These are phyloP conservation scores for Agapornis roseicollis DNA, from an alignment of 2,113 vertebrate genomes.

Conservation along the genomic window DNA sequence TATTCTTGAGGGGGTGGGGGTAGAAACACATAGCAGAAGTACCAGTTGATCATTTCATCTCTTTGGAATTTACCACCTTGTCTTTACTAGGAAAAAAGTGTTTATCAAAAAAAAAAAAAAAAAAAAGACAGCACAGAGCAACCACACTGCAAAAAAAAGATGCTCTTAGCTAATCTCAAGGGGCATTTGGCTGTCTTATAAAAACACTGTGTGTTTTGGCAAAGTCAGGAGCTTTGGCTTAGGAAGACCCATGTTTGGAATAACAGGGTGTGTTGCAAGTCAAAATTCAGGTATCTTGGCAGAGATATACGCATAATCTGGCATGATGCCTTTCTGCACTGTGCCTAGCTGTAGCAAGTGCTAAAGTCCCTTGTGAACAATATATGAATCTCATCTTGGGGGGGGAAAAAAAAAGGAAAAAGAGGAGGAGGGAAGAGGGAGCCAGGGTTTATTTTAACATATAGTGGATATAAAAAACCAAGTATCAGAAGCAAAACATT, in stretches of 20 bases:
- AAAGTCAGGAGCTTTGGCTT: slow-evolving; percentile 31
- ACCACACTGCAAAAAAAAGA: background rate
- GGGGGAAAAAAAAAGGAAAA: background rate
- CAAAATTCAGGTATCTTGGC: slow-evolving; percentile 61
- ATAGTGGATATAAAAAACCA: slow-evolving; percentile 18
- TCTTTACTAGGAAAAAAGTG: background rate
- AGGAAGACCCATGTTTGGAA: slow-evolving; percentile 30
- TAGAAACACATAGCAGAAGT: background rate
- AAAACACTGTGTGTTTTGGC: slow-evolving; percentile 46
- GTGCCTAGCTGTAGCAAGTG: slow-evolving; percentile 48
- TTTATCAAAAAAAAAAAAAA: too few relatives aligned
- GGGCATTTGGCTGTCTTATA: slow-evolving; percentile 38
- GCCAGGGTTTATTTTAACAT: slow-evolving; percentile 46
- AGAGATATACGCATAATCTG: background rate
- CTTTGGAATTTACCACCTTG: background rate
- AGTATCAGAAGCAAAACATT: slow-evolving; percentile 36
- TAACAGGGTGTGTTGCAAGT: slow-evolving; percentile 47
- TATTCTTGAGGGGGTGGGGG: background rate
- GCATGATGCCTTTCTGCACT: slow-evolving; percentile 43
- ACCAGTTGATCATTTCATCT: background rate
- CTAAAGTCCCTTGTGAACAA: slow-evolving; percentile 36
- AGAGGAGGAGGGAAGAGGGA: slow-evolving; percentile 19
- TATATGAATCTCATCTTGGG: slow-evolving; percentile 16
- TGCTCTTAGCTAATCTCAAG: background rate
- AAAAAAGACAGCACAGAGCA: background rate